phyloP scores from a whole-genome alignment of 2,888 invertebrate species.

The Argynnis bischoffii region DNA sequence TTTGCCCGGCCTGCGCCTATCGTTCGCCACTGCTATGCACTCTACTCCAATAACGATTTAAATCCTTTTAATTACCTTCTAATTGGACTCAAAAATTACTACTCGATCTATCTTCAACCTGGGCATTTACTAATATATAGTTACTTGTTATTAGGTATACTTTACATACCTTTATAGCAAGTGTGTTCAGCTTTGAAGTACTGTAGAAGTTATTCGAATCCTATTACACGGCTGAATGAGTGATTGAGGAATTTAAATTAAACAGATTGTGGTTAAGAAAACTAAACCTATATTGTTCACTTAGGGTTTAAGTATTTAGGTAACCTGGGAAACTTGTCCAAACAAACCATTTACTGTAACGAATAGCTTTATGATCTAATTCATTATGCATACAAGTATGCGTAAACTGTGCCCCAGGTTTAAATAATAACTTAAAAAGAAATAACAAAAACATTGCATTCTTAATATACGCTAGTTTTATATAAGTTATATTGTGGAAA shows the following conservation, averaged over 20 bases:
- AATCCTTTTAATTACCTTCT: slow-evolving; percentile 45
- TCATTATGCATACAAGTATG: slow-evolving; percentile 11
- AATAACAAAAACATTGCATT: neutral
- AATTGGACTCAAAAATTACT: slow-evolving; percentile 22
- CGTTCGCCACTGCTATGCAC: slow-evolving; percentile 66
- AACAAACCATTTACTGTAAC: slow-evolving; percentile 28
- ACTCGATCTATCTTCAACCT: neutral
- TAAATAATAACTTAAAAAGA: slow-evolving; percentile 11
- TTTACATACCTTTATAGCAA: slow-evolving; percentile 12
- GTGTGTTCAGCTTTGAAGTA: neutral
- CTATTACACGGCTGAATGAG: no score
- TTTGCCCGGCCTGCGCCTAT: slow-evolving; percentile 69
- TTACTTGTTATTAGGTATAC: slow-evolving; percentile 10
- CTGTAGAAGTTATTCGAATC: no score
- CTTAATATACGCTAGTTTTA: neutral
- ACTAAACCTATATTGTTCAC: neutral
- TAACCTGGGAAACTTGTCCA: slow-evolving; percentile 26
- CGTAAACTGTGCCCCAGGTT: slow-evolving; percentile 6
- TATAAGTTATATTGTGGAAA: no score
- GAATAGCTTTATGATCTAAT: slow-evolving; percentile 12
- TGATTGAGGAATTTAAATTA: neutral
- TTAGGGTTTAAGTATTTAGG: slow-evolving; percentile 8
- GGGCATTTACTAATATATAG: slow-evolving; percentile 4
- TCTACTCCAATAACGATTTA: slow-evolving; percentile 65
- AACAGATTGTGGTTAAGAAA: neutral